phyloP scores from a whole-genome alignment of 2,797 vertebrate genomes.

The Adelosebastes latens region DNA sequence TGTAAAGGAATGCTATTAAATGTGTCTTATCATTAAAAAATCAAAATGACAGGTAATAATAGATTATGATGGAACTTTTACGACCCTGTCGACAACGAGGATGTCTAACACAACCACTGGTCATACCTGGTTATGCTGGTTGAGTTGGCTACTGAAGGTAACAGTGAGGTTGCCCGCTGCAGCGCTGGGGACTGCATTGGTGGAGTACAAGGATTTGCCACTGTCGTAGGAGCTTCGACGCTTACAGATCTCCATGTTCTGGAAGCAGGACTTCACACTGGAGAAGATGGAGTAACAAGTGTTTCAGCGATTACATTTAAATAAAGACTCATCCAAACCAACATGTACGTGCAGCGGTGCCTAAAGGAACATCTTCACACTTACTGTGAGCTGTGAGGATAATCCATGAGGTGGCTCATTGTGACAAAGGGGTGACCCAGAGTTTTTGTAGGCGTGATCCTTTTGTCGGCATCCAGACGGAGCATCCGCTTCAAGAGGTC shows the following conservation, averaged over 20 bases:
- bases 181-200: conserved; percentile 92
- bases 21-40: no score
- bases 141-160: conserved; percentile 99
- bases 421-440: conserved; percentile 96
- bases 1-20: no score
- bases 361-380: conserved; percentile 36
- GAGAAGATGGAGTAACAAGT: not conserved
- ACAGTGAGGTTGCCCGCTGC: conserved; percentile 98
- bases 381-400: conserved; percentile 98
- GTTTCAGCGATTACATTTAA: not conserved
- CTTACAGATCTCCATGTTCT: conserved; percentile 99
- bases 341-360: not conserved
- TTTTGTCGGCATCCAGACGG: conserved; percentile 98
- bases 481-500: conserved; percentile 99
- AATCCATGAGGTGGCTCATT: conserved; percentile 97
- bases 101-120: no score
- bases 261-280: conserved; percentile 99
- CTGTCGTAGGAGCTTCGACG: conserved; percentile 93
- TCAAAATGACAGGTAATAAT: no score
- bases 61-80: no score
- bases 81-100: no score
- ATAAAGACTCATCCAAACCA: not conserved
- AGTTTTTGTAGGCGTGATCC: conserved; percentile 97
- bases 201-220: conserved; percentile 94
- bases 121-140: conserved; percentile 95